These are phyloP conservation scores for Cotesia vestalis DNA, from an alignment of 1,140 invertebrate species.

Conservation along the genomic window DNA sequence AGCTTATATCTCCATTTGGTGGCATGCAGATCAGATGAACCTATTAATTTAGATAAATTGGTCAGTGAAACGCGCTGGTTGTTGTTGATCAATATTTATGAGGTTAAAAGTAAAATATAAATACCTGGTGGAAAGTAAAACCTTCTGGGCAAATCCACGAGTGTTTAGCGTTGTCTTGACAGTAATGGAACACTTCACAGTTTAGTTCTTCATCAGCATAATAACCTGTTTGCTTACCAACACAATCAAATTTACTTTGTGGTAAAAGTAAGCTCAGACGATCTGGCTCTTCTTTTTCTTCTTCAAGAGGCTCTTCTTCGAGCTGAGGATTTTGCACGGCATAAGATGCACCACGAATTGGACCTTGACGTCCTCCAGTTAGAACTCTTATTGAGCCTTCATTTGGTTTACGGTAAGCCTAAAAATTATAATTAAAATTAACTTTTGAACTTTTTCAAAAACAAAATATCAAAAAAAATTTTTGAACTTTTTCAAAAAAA, in stretches of 20 bases:
- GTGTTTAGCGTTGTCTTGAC: constrained; percentile 87
- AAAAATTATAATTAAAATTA: not conserved
- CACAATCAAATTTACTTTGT: constrained; percentile 85
- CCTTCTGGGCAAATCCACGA: constrained; percentile 94
- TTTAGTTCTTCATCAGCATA: constrained; percentile 89
- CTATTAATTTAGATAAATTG: constrained; percentile 56
- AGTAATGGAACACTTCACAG: constrained; percentile 95
- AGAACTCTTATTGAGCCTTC: constrained; percentile 47
- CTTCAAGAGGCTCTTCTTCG: constrained; percentile 70
- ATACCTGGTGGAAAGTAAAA: constrained; percentile 90
- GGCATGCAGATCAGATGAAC: constrained; percentile 94
- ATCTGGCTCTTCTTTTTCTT: constrained; percentile 87
- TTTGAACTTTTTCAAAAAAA: too few species aligned
- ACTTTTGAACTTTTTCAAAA: too few species aligned
- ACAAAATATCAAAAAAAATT: too few species aligned
- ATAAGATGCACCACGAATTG: constrained; percentile 43
- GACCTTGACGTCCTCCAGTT: constrained; percentile 40
- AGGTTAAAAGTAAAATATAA: too few species aligned
- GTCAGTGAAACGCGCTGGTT: too few species aligned
- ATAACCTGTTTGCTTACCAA: constrained; percentile 84
- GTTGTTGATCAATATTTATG: too few species aligned
- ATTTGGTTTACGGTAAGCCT: constrained; percentile 44
- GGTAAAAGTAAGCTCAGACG: constrained; percentile 79
- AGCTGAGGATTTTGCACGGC: constrained; percentile 48
- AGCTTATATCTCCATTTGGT: constrained; percentile 86